Evolutionary conservation across 2,888 invertebrate genomes (phyloP).

Genomic region (Cremastinae sp.): DNA sequence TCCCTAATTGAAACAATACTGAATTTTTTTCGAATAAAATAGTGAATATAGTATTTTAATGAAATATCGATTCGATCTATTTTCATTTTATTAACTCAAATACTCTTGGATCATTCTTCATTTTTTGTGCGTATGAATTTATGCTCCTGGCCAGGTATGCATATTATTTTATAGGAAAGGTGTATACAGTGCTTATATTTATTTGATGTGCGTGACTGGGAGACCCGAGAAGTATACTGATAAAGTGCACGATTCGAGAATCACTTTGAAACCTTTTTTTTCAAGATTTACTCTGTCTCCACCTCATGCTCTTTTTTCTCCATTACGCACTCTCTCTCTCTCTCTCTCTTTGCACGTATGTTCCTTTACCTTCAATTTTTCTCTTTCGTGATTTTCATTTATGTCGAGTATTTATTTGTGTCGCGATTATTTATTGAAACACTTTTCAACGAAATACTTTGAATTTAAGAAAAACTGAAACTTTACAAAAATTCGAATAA

Average conservation of each 20-base stretch:
- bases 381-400: too few relatives aligned
- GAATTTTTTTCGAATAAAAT: too few relatives aligned
- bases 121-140: constrained; percentile 1
- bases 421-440: too few relatives aligned
- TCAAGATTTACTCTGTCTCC: constrained; percentile 15
- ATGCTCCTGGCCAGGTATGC: constrained; percentile 10
- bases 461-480: too few relatives aligned
- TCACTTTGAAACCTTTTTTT: constrained; percentile 60
- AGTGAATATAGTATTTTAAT: too few relatives aligned
- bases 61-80: too few relatives aligned
- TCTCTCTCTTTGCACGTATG: neutral
- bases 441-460: too few relatives aligned
- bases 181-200: constrained; percentile 55
- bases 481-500: too few relatives aligned
- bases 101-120: neutral
- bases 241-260: constrained; percentile 66
- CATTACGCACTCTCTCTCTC: neutral
- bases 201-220: constrained; percentile 66
- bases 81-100: too few relatives aligned
- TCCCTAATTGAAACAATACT: too few relatives aligned
- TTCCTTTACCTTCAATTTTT: neutral
- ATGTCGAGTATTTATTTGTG: too few relatives aligned
- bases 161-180: constrained; percentile 20
- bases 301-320: constrained; percentile 8
- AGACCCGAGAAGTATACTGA: constrained; percentile 62